Evolutionary conservation across 2,888 invertebrate genomes (phyloP).

Genomic region (Leucophenga montana): DNA sequence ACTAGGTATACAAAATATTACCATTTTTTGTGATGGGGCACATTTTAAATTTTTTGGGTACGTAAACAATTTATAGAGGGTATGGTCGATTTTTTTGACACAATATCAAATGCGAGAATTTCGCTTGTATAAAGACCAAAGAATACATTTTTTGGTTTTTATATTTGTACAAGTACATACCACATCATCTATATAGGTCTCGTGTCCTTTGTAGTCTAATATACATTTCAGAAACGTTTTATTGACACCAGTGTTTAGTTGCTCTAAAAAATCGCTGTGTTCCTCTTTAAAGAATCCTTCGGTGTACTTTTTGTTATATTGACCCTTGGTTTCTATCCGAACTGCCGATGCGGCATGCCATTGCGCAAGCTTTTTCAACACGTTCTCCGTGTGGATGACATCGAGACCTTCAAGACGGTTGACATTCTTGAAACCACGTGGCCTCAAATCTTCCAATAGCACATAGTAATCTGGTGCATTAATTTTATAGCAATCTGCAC

Average conservation of each 20-base stretch:
- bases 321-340: conserved; percentile 44
- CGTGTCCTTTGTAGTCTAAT: conserved; percentile 38
- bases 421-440: conserved; percentile 51
- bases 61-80: no score
- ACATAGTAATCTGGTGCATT: conserved; percentile 48
- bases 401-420: conserved; percentile 58
- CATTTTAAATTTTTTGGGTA: no score
- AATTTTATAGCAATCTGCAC: conserved; percentile 46
- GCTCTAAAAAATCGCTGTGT: conserved; percentile 22
- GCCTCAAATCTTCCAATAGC: conserved; percentile 54
- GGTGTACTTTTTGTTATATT: conserved; percentile 25
- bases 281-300: conserved; percentile 41
- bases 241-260: conserved; percentile 29
- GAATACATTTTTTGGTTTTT: no score
- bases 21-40: no score
- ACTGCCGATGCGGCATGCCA: conserved; percentile 64
- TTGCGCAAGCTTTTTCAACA: conserved; percentile 58
- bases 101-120: no score
- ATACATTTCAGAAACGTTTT: conserved; percentile 41
- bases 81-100: no score
- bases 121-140: no score
- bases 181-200: conserved; percentile 48
- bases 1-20: no score
- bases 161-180: conserved; percentile 52
- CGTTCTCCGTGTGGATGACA: conserved; percentile 52